Evolutionary conservation across 2,888 invertebrate genomes (phyloP), one percentile per base, ranked within the genome.

Genomic region (Thecocarcelia acutangulata): DNA sequence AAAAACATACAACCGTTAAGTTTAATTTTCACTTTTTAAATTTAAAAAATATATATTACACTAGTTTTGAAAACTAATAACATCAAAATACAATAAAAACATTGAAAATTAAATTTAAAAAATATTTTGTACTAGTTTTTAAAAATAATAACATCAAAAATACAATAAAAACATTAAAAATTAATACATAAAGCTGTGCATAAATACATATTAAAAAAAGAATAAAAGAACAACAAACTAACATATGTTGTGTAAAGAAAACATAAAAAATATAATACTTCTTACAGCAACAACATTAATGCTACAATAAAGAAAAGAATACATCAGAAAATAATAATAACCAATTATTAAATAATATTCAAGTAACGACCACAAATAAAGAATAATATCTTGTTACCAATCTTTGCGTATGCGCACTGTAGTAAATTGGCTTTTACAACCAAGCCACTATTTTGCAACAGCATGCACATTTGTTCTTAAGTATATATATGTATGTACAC

Each of bases 401-500:
- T 79, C 79, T 83, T 76, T 81, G 79, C 83, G 79, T 82, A 73
- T 83, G 83, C 82, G 83, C 83, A 37, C 63, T 79, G 21, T 12
- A 46, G 40, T 58, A 74, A 37, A 64, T 17, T 37, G 15, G 2
- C 13, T 37, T 64, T 37, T 64, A 54, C 37, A 73, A 37, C 12
- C 28, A 61, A 61, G 8, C 42, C 46, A 64, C 48, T 21, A 40
- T 21, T 37, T 64, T 50, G 37, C 13, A 64, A 50, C 37, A 50
- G n/a, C 37, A 61, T 46, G 46, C 24, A 33, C 12, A 37, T n/a
- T n/a, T 54, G 33, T 59, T 48, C 24, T 3, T 24, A 24, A 24
- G 24, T 24, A 24, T 24, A 24, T 24, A 5, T 24, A 24, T 5
- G 24, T 24, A n/a, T n/a, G n/a, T n/a, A n/a, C n/a, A 24, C 24